Evolutionary conservation across 2,888 invertebrate genomes (phyloP), one percentile per base, ranked within the genome.

Genomic region (Peribatodes rhomboidaria): DNA sequence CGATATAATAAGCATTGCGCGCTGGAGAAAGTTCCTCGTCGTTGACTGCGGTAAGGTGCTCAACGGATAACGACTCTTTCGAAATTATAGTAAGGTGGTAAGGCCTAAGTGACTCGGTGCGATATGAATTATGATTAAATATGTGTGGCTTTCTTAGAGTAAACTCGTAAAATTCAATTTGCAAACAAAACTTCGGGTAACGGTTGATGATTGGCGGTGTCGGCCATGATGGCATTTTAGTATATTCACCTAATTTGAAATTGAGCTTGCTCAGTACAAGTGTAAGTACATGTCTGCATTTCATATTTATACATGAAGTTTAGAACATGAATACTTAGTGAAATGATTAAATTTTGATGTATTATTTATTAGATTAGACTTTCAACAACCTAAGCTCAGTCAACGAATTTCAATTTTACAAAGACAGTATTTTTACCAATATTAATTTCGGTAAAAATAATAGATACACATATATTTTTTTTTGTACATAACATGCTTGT

Each of bases 111-210:
- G 62, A 57, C 50, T 50, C 10, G 39, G 56, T 56, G 46, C 33
- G 44, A 56, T 65, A 56, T 60, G 55, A 49, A 44, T 60, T 65
- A 60, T 56, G 55, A 35, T 65, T 56, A 52, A 60, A 65, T 65
- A 55, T 60, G 59, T 65, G 55, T 61, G 39, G 56, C 46, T 65
- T 60, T 65, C 79, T 78, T 85, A 80, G 77, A 67, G 72, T 77
- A 63, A 77, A 65, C 75, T 67, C 68, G 69, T 83, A 86, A 78
- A 82, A 85, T 72, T 73, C 68, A 85, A 73, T 77, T 82, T 85
- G 66, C 73, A 72, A 79, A 76, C 69, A 75, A 66, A 68, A 70
- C 57, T 52, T 62, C 69, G 61, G 57, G 54, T 74, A 78, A 79
- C 76, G 73, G 77, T 76, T 75, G 60, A 66, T 39, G 65, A 60